phyloP scores from a whole-genome alignment of 1,140 invertebrate genomes.

The Zophobas morio region DNA sequence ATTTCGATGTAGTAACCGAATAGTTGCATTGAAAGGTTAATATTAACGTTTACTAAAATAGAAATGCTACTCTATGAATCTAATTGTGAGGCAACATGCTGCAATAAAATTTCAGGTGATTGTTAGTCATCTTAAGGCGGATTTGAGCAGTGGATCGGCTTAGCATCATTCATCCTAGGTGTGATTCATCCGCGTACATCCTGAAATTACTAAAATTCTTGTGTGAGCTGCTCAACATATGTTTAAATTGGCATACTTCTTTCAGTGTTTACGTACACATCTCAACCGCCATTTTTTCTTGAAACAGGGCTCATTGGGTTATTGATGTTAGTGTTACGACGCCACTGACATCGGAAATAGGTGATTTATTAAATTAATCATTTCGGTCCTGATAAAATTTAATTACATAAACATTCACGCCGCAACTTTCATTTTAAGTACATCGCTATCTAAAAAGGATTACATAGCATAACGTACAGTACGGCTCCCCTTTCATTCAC shows the following conservation, averaged over 20 bases:
- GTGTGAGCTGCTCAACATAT: constrained; percentile 27
- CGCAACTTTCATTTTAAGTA: constrained; percentile 37
- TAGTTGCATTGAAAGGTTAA: constrained; percentile 37
- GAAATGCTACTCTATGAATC: constrained; percentile 41
- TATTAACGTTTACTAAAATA: constrained; percentile 41
- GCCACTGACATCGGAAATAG: constrained; percentile 31
- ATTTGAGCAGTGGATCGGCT: constrained; percentile 18
- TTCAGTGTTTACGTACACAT: constrained; percentile 21
- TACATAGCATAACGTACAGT: constrained; percentile 39
- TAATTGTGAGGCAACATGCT: constrained; percentile 32
- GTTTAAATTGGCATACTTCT: constrained; percentile 47
- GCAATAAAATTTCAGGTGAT: constrained; percentile 43
- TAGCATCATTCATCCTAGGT: constrained; percentile 22
- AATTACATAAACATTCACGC: constrained; percentile 38
- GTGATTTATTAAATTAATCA: constrained; percentile 41
- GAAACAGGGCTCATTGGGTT: background rate
- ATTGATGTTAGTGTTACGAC: constrained; percentile 39
- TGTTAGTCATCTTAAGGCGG: constrained; percentile 41
- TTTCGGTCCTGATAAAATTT: constrained; percentile 14
- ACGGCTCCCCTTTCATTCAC: constrained; percentile 41
- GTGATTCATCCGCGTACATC: constrained; percentile 43
- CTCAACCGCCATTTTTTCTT: constrained; percentile 7
- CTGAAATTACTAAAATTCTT: constrained; percentile 47
- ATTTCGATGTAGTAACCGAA: constrained; percentile 29
- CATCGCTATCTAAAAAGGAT: constrained; percentile 37